Evolutionary conservation across 2,888 invertebrate genomes (phyloP).

Genomic region (Beris morrisii): DNA sequence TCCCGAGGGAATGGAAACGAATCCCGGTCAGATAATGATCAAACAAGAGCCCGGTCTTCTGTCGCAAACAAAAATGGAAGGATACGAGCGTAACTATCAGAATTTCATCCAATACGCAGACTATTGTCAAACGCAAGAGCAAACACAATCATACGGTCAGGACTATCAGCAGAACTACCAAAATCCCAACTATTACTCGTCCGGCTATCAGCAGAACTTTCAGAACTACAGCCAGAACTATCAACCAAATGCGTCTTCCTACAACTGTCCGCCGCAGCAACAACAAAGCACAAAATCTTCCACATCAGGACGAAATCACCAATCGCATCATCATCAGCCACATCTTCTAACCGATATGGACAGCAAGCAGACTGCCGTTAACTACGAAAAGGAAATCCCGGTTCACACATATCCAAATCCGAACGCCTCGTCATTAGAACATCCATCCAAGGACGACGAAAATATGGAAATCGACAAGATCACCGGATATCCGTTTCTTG

Average conservation of each 20-base stretch:
- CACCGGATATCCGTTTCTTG: slow-evolving; percentile 62
- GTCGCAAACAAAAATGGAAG: slow-evolving; percentile 55
- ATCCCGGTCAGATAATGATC: slow-evolving; percentile 41
- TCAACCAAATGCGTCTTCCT: slow-evolving; percentile 38
- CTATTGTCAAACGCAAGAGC: slow-evolving; percentile 55
- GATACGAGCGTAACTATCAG: slow-evolving; percentile 56
- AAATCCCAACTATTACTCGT: slow-evolving; percentile 36
- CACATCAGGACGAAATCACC: slow-evolving; percentile 40
- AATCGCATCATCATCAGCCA: slow-evolving; percentile 25
- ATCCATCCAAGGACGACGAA: slow-evolving; percentile 40
- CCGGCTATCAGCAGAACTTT: slow-evolving; percentile 38
- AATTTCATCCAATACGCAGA: slow-evolving; percentile 57
- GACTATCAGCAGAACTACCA: slow-evolving; percentile 35
- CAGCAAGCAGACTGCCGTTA: slow-evolving; percentile 54
- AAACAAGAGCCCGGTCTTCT: slow-evolving; percentile 54
- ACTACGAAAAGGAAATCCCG: slow-evolving; percentile 57
- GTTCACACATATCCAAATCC: slow-evolving; percentile 56
- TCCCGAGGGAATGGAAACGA: slow-evolving; percentile 14
- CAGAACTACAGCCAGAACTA: slow-evolving; percentile 36
- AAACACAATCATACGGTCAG: slow-evolving; percentile 47
- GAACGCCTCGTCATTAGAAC: slow-evolving; percentile 48
- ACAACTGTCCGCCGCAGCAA: slow-evolving; percentile 41
- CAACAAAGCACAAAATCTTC: slow-evolving; percentile 51
- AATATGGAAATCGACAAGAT: slow-evolving; percentile 41
- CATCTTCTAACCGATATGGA: slow-evolving; percentile 47